These are phyloP conservation scores for Gambusia affinis DNA, from an alignment of 2,113 vertebrate genomes.

Conservation along the genomic window DNA sequence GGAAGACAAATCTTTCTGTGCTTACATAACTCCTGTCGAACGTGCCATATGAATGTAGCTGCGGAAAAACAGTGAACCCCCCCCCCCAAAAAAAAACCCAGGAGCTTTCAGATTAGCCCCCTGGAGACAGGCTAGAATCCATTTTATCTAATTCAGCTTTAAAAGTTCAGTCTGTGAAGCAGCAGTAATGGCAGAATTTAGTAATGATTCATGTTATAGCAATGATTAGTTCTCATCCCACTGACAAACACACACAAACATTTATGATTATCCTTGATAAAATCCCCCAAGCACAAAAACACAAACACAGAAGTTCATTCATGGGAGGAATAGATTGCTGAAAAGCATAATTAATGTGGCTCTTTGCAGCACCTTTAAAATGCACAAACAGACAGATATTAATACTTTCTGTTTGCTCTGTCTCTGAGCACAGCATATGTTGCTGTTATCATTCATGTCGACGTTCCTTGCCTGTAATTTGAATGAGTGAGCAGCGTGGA, in stretches of 20 bases:
- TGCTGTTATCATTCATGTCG: constrained; percentile 59
- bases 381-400: constrained; percentile 22
- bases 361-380: constrained; percentile 14
- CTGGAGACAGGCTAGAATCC: constrained; percentile 29
- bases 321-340: constrained; percentile 44
- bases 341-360: constrained; percentile 35
- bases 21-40: constrained; percentile 25
- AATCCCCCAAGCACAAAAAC: background rate
- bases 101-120: constrained; percentile 30
- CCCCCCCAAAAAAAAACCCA: background rate
- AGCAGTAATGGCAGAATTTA: constrained; percentile 33
- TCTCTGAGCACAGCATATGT: constrained; percentile 21
- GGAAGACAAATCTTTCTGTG: constrained; percentile 23
- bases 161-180: constrained; percentile 39
- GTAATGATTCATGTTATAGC: constrained; percentile 44
- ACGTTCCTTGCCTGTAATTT: constrained; percentile 57
- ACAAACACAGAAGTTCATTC: constrained; percentile 32
- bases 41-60: constrained; percentile 25
- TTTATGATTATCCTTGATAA: constrained; percentile 34
- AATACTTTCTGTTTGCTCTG: constrained; percentile 30
- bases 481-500: constrained; percentile 36
- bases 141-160: constrained; percentile 44
- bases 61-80: background rate
- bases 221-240: constrained; percentile 51
- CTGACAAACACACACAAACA: constrained; percentile 14